Base-by-base conservation (phyloP, 1,140 invertebrate species). In the Pseudobourletiella spinata region DNA sequence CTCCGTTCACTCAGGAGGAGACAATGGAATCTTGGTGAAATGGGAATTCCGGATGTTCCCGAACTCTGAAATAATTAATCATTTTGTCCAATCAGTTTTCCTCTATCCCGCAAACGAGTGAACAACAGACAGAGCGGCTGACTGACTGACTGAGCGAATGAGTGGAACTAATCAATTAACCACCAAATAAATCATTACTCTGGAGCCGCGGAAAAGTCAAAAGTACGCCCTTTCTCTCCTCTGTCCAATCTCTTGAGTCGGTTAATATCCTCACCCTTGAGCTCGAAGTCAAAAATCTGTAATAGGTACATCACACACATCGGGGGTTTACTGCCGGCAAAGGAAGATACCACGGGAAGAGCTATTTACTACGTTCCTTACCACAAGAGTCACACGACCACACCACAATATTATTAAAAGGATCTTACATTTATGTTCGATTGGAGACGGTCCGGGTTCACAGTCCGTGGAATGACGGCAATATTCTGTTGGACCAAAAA, bases 231-330 rank as follows among this genome's bases (percentile, higher is more conserved):
- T 14, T 71, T 59, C 57, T 74, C 71, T n/a, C 82, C 84, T 69
- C 78, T 75, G 69, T 90, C 84, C 35, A 84, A 71, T 1, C 46
- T 61, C 61, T 77, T 74, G n/a, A 85, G 63, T 22, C 67, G 44
- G 22, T 75, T 65, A 66, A 83, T 76, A 48, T 84, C 81, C 2
- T 79, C 74, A 16, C 74, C 64, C 8, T 64, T 75, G 16, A 85
- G 69, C 55, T 75, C 71, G 71, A 84, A 84, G 72, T 83, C 77
- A 62, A 82, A 83, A 57, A 86, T 76, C 63, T 83, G 25, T 48
- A 20, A 20, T 18, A 48, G 8, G 6, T 25, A 48, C 8, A 48
- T 8, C 24, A 15, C 11, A 48, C 16, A 48, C 22, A 11, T 42
- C 18, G 14, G 18, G 18, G 11, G 11, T 14, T 11, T 39, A 39